These are phyloP conservation scores for Phocides pigmalion DNA, from an alignment of 1,140 invertebrate genomes.

Conservation along the genomic window DNA sequence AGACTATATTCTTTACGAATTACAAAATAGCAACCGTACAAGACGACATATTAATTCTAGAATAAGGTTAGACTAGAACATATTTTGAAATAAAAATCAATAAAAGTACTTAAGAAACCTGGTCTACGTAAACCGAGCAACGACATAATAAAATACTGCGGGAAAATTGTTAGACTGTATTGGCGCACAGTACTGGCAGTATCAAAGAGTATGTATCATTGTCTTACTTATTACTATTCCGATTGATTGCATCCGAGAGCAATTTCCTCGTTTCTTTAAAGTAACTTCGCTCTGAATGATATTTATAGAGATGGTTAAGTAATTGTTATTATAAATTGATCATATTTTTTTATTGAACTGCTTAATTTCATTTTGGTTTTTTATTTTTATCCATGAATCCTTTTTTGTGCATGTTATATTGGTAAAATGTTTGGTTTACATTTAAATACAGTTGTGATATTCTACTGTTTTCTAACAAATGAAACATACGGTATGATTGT, in stretches of 20 bases:
- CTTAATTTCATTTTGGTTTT: not conserved
- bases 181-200: constrained; percentile 3
- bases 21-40: too few relatives aligned
- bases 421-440: too few relatives aligned
- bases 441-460: too few relatives aligned
- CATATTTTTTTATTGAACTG: not conserved
- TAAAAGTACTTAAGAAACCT: not conserved
- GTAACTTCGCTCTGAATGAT: not conserved
- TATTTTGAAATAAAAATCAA: not conserved
- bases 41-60: too few relatives aligned
- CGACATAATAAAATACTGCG: constrained; percentile 24
- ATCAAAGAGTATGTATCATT: constrained; percentile 19
- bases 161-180: constrained; percentile 23
- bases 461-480: too few relatives aligned
- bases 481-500: too few relatives aligned
- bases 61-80: too few relatives aligned
- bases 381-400: not conserved
- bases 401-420: not conserved
- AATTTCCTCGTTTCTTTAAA: constrained; percentile 24
- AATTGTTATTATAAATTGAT: constrained; percentile 12
- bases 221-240: constrained; percentile 33
- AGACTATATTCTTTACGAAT: too few relatives aligned
- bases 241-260: constrained; percentile 32
- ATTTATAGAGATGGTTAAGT: constrained; percentile 2
- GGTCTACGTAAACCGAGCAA: constrained; percentile 1